phyloP scores from a whole-genome alignment of 2,888 invertebrate species.

The Salpingus planirostris region DNA sequence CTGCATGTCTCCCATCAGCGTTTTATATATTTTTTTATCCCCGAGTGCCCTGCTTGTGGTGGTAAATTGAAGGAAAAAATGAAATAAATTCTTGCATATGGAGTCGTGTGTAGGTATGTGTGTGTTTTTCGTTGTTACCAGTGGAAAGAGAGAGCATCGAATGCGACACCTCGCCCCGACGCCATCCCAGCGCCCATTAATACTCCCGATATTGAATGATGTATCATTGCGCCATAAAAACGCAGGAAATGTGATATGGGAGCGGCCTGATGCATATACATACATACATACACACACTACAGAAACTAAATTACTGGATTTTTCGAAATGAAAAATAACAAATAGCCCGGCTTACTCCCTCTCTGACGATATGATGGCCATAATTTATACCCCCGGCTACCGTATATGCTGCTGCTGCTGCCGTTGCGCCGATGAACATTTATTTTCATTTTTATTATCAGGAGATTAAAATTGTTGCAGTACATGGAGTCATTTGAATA shows the following conservation, averaged over 20 bases:
- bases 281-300: constrained; percentile 41
- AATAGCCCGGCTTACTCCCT: constrained; percentile 43
- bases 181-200: constrained; percentile 30
- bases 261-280: too few relatives aligned
- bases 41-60: too few relatives aligned
- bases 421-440: constrained; percentile 41
- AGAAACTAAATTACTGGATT: constrained; percentile 45
- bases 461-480: constrained; percentile 45
- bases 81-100: too few relatives aligned
- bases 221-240: constrained; percentile 46
- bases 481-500: constrained; percentile 39
- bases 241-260: constrained; percentile 46
- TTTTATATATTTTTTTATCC: too few relatives aligned
- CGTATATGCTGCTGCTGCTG: constrained; percentile 32
- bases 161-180: constrained; percentile 14
- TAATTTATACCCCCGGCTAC: constrained; percentile 41
- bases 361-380: constrained; percentile 43
- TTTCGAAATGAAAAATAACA: constrained; percentile 46
- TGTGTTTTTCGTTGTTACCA: too few relatives aligned
- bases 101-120: too few relatives aligned
- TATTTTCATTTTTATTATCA: constrained; percentile 45
- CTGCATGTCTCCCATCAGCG: too few relatives aligned
- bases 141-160: too few relatives aligned
- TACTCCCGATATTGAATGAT: constrained; percentile 45
- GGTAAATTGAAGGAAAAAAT: too few relatives aligned